Percentiles rank a stretch among this genome's conserved stretches.
phyloP scores from a whole-genome alignment of 2,113 vertebrate genomes.

The Protomyctophum bolini region DNA sequence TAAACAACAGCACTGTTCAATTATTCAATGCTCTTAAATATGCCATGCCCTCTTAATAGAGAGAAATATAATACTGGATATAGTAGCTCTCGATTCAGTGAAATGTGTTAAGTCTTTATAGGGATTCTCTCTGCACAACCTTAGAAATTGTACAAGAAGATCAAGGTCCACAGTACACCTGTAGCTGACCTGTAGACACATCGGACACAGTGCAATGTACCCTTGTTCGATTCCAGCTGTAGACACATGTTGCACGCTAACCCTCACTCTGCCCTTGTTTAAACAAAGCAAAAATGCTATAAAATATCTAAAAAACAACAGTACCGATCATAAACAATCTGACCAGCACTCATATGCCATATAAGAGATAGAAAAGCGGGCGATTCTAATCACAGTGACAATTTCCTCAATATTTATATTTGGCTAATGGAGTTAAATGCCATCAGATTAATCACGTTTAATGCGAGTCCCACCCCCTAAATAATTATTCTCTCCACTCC shows the following conservation, averaged over 20 bases:
- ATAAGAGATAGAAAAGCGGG: constrained; percentile 24
- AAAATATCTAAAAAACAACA: no score
- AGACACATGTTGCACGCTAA: no score
- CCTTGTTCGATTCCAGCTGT: no score
- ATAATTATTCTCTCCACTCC: constrained; percentile 66
- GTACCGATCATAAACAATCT: not conserved
- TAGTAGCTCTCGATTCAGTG: constrained; percentile 7
- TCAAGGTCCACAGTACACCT: not conserved
- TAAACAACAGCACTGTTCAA: constrained; percentile 66
- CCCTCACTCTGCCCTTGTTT: no score
- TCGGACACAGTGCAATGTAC: no score
- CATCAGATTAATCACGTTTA: constrained; percentile 43
- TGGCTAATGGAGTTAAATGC: constrained; percentile 67
- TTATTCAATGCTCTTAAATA: constrained; percentile 73
- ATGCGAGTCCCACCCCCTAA: constrained; percentile 39
- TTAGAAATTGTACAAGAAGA: constrained; percentile 36
- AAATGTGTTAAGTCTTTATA: no score
- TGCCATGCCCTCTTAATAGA: constrained; percentile 16
- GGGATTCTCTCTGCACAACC: constrained; percentile 31
- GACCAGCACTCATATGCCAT: constrained; percentile 22
- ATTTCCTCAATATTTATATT: constrained; percentile 30
- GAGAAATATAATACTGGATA: constrained; percentile 8
- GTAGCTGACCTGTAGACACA: no score
- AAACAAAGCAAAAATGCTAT: no score
- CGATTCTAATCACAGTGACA: constrained; percentile 37